Evolutionary conservation across 2,113 vertebrate species (phyloP).

Genomic region (Balaeniceps rex): DNA sequence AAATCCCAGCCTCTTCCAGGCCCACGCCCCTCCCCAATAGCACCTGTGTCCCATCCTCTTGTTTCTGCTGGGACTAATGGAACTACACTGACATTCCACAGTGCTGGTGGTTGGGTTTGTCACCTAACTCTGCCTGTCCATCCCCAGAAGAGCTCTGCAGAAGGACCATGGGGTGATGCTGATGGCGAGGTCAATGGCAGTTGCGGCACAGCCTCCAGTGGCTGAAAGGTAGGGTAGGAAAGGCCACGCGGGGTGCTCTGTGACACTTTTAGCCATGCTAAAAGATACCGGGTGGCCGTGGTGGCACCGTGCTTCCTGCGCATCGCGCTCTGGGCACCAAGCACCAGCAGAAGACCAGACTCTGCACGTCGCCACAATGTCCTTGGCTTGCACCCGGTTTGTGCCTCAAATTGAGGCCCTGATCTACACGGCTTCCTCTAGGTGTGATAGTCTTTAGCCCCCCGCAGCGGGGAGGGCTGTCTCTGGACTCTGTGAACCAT

Average conservation of each 20-base stretch:
- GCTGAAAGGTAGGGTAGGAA: background rate
- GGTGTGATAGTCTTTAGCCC: background rate
- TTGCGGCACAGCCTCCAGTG: too few species aligned
- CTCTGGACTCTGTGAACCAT: background rate
- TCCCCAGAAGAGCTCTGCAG: background rate
- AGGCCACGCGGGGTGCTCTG: background rate
- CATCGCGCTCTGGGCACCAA: background rate
- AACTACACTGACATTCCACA: too few species aligned
- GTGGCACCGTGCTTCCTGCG: background rate
- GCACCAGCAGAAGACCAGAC: background rate
- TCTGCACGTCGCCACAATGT: accelerated
- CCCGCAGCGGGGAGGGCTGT: background rate
- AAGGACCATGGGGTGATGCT: background rate
- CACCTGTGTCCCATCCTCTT: background rate
- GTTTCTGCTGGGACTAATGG: background rate
- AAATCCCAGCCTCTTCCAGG: background rate
- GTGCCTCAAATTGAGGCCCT: background rate
- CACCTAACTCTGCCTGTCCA: background rate
- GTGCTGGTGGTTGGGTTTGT: too few species aligned
- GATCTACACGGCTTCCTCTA: background rate
- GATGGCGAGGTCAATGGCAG: background rate
- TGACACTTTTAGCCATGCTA: background rate
- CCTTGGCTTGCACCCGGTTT: background rate
- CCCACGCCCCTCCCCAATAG: background rate
- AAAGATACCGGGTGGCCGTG: background rate